Percentiles rank a stretch among this genome's conserved stretches.
Conservation (phyloP, 2,113 vertebrate genomes). For the Sorex araneus region DNA sequence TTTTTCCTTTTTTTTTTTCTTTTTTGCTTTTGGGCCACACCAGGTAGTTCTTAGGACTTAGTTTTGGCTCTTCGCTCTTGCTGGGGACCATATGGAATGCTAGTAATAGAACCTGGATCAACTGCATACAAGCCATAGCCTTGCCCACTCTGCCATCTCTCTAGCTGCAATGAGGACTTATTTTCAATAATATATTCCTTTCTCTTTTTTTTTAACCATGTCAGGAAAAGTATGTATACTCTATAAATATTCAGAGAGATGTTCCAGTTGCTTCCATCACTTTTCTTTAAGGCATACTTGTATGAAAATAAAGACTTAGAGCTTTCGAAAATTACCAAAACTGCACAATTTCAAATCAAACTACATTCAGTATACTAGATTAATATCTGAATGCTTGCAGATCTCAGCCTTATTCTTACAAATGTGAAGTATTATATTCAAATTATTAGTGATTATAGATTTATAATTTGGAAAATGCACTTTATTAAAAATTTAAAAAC, state of each 20-base stretch:
- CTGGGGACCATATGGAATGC: no score
- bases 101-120: no score
- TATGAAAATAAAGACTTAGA: constrained; percentile 2
- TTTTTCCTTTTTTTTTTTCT: no score
- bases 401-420: neutral
- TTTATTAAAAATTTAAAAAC: neutral
- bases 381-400: neutral
- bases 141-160: no score
- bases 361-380: neutral
- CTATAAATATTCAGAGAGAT: constrained; percentile 49
- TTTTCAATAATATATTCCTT: neutral
- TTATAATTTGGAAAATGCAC: neutral
- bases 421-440: constrained; percentile 13
- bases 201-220: neutral
- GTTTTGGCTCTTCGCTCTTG: no score
- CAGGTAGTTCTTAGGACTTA: no score
- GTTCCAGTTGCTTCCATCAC: neutral
- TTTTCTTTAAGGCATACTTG: neutral
- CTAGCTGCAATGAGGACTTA: neutral
- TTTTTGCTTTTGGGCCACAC: no score
- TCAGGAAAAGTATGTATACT: neutral
- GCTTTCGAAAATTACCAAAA: constrained; percentile 27
- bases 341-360: neutral
- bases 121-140: no score
- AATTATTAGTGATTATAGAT: neutral